Evolutionary conservation across 2,113 vertebrate species (phyloP).

Genomic region (Catharus bicknelli): DNA sequence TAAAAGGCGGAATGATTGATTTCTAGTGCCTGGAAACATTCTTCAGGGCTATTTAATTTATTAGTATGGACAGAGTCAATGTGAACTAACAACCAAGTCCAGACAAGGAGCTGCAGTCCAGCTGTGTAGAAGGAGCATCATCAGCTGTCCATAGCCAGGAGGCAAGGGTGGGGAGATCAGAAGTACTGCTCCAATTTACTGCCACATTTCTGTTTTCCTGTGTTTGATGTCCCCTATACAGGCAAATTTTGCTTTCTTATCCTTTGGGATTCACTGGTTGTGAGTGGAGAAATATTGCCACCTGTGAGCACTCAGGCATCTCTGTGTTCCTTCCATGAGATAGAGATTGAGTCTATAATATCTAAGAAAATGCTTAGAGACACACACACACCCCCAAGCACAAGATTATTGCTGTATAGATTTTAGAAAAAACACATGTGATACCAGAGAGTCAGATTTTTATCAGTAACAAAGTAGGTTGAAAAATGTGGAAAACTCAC

Average conservation of each 20-base stretch:
- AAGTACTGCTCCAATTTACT: neutral
- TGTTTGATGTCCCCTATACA: neutral
- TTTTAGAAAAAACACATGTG: neutral
- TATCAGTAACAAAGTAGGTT: neutral
- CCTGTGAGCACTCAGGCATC: neutral
- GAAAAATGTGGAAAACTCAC: neutral
- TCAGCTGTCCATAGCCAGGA: neutral
- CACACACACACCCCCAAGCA: neutral
- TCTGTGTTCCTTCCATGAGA: neutral
- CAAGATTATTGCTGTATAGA: neutral
- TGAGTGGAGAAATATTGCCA: neutral
- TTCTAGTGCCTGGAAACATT: constrained; percentile 41
- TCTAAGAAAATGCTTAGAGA: neutral
- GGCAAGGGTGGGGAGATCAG: neutral
- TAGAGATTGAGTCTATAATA: neutral
- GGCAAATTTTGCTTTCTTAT: neutral
- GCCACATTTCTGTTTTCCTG: neutral
- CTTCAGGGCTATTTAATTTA: constrained; percentile 20
- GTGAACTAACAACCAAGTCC: neutral
- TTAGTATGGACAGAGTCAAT: constrained; percentile 18
- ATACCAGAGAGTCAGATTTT: neutral
- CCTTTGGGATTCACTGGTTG: neutral
- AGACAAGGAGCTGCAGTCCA: neutral
- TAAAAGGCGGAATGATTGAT: constrained; percentile 41
- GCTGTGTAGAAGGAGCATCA: neutral